Evolutionary conservation across 2,888 invertebrate genomes (phyloP), one percentile per base, ranked within the genome.

Genomic region (Phrixothrix hirtus): DNA sequence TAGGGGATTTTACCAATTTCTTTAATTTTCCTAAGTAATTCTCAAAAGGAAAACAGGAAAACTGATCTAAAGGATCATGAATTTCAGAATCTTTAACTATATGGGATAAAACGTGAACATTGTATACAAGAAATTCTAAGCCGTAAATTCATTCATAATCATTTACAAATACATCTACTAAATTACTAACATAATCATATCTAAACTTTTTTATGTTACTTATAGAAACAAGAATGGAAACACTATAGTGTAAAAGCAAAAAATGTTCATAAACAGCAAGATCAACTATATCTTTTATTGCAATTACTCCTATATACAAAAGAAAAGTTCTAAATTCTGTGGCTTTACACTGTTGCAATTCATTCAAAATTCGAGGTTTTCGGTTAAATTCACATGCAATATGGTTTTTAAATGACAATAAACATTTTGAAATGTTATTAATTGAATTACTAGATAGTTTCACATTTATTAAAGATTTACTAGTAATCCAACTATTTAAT

Each of bases 251-350:
- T 21, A 21, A 21, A 7, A 21, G 25, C 25, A 21, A 21, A 21
- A 21, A 21, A 7, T 21, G 25, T 7, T 21, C 25, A 21, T 21
- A 21, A 21, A 21, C 25, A 21, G 25, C 25, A 21, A 21, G 4
- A 21, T 21, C 25, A 21, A 21, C 25, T 21, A 7, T 21, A 21
- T 21, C 25, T 26, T 34, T 43, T 21, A 50, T 21, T 16, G 48
- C 37, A 34, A 54, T 27, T 15, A 43, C 49, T 11, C 56, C 58
- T 14, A 39, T n/a, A 42, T 58, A 58, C 11, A 56, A 31, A 12
- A 58, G 30, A 39, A 58, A 54, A 15, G 36, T 45, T 15, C 47
- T 34, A 30, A 35, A 53, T 35, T 58, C 54, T 5, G 56, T 57
- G 11, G 53, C 58, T 43, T 57, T 58, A n/a, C n/a, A n/a, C n/a